phyloP scores from a whole-genome alignment of 2,797 vertebrate genomes.

The Gobio occitaniae region DNA sequence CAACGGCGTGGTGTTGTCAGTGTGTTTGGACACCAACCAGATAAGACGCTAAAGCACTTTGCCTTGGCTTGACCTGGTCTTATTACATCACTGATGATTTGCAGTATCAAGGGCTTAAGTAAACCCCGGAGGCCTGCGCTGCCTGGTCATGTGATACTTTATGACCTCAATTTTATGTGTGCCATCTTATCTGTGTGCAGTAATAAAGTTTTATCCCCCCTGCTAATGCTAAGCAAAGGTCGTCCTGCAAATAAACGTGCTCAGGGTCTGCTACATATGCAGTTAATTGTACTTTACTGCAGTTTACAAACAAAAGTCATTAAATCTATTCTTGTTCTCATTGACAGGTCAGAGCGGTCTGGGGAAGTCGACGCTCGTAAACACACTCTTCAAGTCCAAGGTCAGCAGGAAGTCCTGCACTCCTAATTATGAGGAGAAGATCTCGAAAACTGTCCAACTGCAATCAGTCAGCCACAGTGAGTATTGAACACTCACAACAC shows the following conservation, averaged over 20 bases:
- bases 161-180: conserved; percentile 52
- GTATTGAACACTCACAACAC: conserved; percentile 49
- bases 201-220: conserved; percentile 14
- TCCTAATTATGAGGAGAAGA: conserved; percentile 75
- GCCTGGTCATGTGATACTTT: conserved; percentile 24
- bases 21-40: conserved; percentile 54
- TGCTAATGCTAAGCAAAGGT: conserved; percentile 46
- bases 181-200: conserved; percentile 32
- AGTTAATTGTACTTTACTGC: conserved; percentile 32
- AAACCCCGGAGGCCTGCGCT: conserved; percentile 16
- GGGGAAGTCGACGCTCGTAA: conserved; percentile 94
- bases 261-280: conserved; percentile 21
- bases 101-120: conserved; percentile 42
- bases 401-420: conserved; percentile 84
- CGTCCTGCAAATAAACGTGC: conserved; percentile 34
- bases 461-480: conserved; percentile 87
- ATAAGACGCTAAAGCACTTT: conserved; percentile 48
- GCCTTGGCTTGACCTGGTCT: conserved; percentile 45
- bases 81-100: conserved; percentile 54
- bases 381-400: conserved; percentile 96
- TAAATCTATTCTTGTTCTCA: conserved; percentile 34
- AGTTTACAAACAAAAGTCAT: conserved; percentile 44
- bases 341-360: conserved; percentile 91
- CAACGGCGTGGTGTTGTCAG: conserved; percentile 47
- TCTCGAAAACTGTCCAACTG: conserved; percentile 87